Percentiles rank a stretch among this genome's conserved stretches.
These are phyloP conservation scores for Chondrilla cf. caribensis DNA, from an alignment of 37 sponge, comb jelly and placozoan species.

Conservation along the genomic window DNA sequence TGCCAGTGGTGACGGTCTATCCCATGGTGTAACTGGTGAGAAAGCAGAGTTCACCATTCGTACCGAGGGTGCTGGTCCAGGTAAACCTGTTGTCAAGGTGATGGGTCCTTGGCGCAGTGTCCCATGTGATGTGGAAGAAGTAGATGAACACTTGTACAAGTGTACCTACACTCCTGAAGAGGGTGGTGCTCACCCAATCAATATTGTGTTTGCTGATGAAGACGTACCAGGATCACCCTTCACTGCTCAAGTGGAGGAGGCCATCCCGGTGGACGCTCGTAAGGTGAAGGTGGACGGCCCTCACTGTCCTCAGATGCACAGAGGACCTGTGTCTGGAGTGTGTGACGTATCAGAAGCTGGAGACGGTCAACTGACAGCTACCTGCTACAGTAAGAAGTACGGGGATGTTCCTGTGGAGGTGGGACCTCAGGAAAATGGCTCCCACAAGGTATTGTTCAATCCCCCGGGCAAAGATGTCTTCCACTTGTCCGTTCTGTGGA, in stretches of 20 bases:
- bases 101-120: slow-evolving; percentile 47
- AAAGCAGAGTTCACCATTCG: slow-evolving; percentile 52
- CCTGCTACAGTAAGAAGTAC: slow-evolving; percentile 38
- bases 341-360: slow-evolving; percentile 52
- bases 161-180: slow-evolving; percentile 43
- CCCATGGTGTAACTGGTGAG: slow-evolving; percentile 42
- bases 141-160: slow-evolving; percentile 19
- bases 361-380: slow-evolving; percentile 54
- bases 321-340: slow-evolving; percentile 21
- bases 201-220: slow-evolving; percentile 46
- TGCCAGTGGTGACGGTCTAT: slow-evolving; percentile 42
- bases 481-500: slow-evolving; percentile 62
- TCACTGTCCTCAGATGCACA: slow-evolving; percentile 4
- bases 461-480: slow-evolving; percentile 47
- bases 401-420: slow-evolving; percentile 52
- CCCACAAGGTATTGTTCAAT: slow-evolving; percentile 30
- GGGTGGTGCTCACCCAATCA: slow-evolving; percentile 50
- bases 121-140: slow-evolving; percentile 22
- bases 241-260: slow-evolving; percentile 37
- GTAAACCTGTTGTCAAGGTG: slow-evolving; percentile 48
- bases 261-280: slow-evolving; percentile 19
- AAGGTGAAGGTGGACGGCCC: slow-evolving; percentile 42
- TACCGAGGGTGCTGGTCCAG: slow-evolving; percentile 72
- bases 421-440: neutral
- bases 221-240: slow-evolving; percentile 69